Base-by-base conservation (phyloP, 2,888 invertebrate genomes). In the Drosophila koepferae region DNA sequence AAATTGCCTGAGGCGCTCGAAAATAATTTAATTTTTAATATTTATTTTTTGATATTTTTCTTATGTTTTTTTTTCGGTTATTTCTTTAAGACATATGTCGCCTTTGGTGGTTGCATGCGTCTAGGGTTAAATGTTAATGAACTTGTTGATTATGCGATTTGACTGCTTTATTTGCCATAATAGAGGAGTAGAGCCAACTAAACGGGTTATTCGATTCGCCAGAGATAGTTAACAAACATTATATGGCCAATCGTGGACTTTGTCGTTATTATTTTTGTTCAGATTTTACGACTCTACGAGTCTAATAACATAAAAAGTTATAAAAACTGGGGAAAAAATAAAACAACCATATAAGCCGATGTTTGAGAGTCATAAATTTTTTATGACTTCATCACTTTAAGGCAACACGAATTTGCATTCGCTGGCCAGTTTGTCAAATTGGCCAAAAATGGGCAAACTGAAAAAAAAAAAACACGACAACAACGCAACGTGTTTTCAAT, bases 41-140 rank as follows among this genome's bases (percentile, higher is more conserved):
- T 87, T 31, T n/a, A 48, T 31, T n/a, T 49, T 73, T 82, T 23
- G 23, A 23, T 23, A 23, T 23, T 67, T 67, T 46, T 85, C 10
- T 10, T 34, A 1, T 34, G 16, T 16, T 16, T 7, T 75, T 74
- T 56, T 63, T 74, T 67, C 53, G 62, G 70, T 54, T 56, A 62
- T 63, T 64, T 68, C 43, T 64, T 67, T 38, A 23, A 54, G 12
- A 38, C 38, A 54, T 16, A 20, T 73, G 83, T 81, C 74, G 58
- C 73, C 69, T 63, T 59, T 56, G 79, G 77, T 59, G 62, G 55
- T 68, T 61, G 58, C n/a, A 55, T 81, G 74, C 66, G 77, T 86
- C 77, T 81, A 69, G 88, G 90, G 90, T 90, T 90, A 91, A 91
- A 80, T 84, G 90, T 86, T 90, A 90, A 90, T 90, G 91, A 91